phyloP scores from a whole-genome alignment of 2,113 vertebrate genomes.

The Cyanoderma ruficeps region DNA sequence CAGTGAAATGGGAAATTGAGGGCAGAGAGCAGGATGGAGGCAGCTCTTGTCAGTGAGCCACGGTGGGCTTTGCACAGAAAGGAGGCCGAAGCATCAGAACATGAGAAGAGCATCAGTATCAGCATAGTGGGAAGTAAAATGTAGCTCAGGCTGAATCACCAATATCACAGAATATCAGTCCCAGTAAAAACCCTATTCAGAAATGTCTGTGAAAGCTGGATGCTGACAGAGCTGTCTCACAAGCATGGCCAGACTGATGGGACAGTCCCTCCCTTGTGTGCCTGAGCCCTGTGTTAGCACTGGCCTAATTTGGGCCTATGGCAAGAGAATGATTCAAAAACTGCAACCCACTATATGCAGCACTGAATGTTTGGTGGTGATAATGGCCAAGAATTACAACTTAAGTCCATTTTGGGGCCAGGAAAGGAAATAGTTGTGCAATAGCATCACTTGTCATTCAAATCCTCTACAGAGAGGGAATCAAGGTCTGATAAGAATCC shows the following conservation, averaged over 20 bases:
- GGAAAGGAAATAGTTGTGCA: conserved; percentile 51
- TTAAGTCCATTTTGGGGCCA: background rate
- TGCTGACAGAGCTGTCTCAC: background rate
- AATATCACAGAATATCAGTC: background rate
- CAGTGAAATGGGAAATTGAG: background rate
- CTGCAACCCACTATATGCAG: background rate
- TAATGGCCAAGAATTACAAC: conserved; percentile 49
- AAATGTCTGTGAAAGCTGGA: background rate
- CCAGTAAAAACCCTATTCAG: background rate
- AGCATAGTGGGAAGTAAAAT: background rate
- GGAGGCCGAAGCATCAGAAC: background rate
- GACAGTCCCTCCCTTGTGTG: background rate
- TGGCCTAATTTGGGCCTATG: background rate
- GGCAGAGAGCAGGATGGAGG: background rate
- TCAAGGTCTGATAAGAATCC: background rate
- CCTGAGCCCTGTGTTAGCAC: background rate
- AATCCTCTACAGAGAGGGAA: background rate
- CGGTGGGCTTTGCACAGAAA: background rate
- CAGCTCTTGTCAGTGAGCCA: background rate
- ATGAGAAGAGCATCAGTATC: background rate
- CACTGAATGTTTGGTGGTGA: background rate
- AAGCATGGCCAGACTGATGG: background rate
- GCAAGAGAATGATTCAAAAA: background rate
- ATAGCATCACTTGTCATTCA: conserved; percentile 28
- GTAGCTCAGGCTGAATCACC: background rate